Evolutionary conservation across 2,888 invertebrate species (phyloP).

Genomic region (Clivina fossor): DNA sequence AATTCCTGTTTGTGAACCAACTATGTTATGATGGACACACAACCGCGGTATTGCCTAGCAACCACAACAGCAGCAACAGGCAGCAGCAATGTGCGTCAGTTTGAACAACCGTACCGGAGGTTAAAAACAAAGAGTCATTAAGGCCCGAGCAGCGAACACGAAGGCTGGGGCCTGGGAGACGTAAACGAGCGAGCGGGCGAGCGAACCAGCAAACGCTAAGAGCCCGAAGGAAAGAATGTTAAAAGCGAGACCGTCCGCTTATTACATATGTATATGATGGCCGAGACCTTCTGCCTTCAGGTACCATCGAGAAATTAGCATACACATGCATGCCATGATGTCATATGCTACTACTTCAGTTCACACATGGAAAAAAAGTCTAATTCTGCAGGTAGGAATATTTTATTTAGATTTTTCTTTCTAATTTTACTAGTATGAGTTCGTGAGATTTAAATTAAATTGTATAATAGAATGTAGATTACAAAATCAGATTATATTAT

Average conservation of each 20-base stretch:
- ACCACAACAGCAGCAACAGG: background rate
- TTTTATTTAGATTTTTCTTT: too few species aligned
- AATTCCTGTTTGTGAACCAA: background rate
- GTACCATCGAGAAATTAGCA: conserved; percentile 7
- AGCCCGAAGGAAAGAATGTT: conserved; percentile 19
- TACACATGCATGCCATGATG: too few species aligned
- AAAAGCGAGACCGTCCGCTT: conserved; percentile 22
- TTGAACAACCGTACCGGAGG: conserved; percentile 7
- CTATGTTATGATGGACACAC: background rate
- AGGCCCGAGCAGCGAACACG: background rate
- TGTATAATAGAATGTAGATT: too few species aligned
- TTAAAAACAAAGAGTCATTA: conserved; percentile 22
- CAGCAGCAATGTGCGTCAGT: conserved; percentile 2
- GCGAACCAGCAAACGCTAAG: too few species aligned
- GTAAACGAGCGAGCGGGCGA: conserved; percentile 1
- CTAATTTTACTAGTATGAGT: too few species aligned
- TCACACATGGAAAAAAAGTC: too few species aligned
- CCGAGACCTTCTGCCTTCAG: conserved; percentile 12
- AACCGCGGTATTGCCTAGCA: too few species aligned
- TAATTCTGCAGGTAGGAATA: too few species aligned
- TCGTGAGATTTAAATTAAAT: too few species aligned
- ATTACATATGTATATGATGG: conserved; percentile 31
- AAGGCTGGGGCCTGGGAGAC: too few species aligned
- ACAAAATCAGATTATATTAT: too few species aligned
- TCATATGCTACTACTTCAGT: too few species aligned